Conservation (phyloP, 2,797 vertebrate genomes). For the Dromococcyx pavoninus region DNA sequence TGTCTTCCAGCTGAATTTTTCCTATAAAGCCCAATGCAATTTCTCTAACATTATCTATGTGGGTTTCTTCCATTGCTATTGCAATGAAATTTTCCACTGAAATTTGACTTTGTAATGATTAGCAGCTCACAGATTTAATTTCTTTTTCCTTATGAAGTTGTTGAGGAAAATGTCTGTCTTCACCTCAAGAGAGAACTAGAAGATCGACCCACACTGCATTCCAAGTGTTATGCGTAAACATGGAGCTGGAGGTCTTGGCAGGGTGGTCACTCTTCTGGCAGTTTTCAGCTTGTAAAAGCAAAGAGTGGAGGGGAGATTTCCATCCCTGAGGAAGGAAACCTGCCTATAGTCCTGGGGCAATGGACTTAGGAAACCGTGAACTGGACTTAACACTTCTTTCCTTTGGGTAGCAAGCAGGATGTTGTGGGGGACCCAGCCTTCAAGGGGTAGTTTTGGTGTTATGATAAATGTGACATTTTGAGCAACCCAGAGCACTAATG, state of each 20-base stretch:
- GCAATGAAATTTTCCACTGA: not conserved
- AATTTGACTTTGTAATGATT: not conserved
- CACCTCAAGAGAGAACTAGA: not conserved
- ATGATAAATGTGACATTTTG: not conserved
- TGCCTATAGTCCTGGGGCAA: not conserved
- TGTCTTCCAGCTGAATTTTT: slow-evolving; percentile 8
- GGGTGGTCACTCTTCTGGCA: not conserved
- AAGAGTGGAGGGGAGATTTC: not conserved
- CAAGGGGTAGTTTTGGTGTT: not conserved
- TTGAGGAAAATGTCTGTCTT: not conserved
- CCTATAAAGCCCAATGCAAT: not conserved
- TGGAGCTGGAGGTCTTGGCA: not conserved
- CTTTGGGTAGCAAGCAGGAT: not conserved
- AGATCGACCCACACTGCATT: not conserved
- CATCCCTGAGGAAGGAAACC: not conserved
- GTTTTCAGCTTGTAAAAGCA: not conserved
- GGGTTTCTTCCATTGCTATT: not conserved
- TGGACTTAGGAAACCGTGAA: fast-evolving
- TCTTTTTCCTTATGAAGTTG: not conserved
- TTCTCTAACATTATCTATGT: not conserved
- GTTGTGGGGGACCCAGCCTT: not conserved
- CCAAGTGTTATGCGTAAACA: not conserved
- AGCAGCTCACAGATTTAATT: not conserved
- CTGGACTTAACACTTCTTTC: not conserved
- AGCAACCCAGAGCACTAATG: not conserved